Percentiles rank a stretch among this genome's conserved stretches.
phyloP scores from a whole-genome alignment of 2,797 vertebrate species.

The Neomorphus geoffroyi region DNA sequence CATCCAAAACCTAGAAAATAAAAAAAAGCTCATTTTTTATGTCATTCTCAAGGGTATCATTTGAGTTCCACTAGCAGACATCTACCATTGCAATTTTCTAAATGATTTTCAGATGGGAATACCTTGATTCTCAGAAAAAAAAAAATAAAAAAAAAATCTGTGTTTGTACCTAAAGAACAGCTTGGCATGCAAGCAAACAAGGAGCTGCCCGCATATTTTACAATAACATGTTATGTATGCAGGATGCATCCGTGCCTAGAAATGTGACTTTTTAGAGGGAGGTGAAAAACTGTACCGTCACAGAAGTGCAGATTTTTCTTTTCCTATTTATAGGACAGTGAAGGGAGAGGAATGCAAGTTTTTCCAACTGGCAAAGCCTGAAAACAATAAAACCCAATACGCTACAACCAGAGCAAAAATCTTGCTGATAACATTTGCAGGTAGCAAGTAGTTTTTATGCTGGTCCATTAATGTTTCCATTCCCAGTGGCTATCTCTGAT shows the following conservation, averaged over 20 bases:
- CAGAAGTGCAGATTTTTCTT: not conserved
- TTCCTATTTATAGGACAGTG: not conserved
- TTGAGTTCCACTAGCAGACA: not conserved
- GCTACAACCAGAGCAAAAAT: not conserved
- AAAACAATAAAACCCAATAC: not conserved
- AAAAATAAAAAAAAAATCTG: not conserved
- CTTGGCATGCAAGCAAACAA: not conserved
- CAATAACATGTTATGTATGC: not conserved
- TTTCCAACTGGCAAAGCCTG: not conserved
- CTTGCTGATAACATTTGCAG: not conserved
- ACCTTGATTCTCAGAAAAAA: not conserved
- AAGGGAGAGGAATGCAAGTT: not conserved
- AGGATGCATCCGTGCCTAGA: not conserved
- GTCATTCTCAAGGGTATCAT: not conserved
- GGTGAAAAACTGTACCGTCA: not conserved
- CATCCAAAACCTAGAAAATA: not conserved
- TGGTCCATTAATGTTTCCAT: not conserved
- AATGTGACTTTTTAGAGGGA: not conserved
- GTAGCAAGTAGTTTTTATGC: slow-evolving; percentile 1
- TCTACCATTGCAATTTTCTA: not conserved
- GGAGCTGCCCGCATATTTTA: not conserved
- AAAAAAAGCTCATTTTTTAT: not conserved
- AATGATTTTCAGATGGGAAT: not conserved
- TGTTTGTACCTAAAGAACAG: not conserved
- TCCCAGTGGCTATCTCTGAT: not conserved